These are phyloP conservation scores for Lutjanus erythropterus DNA, from an alignment of 2,113 vertebrate species.

Conservation along the genomic window DNA sequence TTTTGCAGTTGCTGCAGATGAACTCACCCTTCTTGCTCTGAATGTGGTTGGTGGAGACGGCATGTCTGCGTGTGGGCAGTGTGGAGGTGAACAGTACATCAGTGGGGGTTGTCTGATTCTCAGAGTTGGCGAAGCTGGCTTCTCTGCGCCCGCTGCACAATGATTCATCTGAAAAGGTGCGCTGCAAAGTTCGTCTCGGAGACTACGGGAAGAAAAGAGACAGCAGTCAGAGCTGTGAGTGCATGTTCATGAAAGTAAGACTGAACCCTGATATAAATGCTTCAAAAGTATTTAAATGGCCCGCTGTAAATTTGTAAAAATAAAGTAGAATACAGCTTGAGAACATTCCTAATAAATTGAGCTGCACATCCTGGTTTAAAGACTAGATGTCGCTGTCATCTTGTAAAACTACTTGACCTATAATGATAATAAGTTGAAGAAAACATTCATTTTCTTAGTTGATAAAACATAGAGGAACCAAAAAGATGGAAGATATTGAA, in stretches of 20 bases:
- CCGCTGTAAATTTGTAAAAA: no score
- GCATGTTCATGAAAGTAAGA: not conserved
- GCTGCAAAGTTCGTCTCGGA: conserved; percentile 89
- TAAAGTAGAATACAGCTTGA: no score
- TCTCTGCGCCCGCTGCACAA: conserved; percentile 92
- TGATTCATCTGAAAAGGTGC: conserved; percentile 93
- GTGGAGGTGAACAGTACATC: conserved; percentile 92
- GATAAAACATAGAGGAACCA: no score
- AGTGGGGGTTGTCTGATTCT: conserved; percentile 80
- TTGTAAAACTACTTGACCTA: no score
- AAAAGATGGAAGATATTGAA: no score
- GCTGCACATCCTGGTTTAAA: no score
- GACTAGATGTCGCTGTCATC: no score
- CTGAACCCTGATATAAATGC: not conserved
- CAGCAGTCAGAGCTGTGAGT: conserved; percentile 25
- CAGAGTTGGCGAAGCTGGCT: conserved; percentile 83
- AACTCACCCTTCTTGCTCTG: conserved; percentile 88
- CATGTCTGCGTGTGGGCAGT: conserved; percentile 87
- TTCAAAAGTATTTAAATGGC: rapidly evolving
- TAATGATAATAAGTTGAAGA: no score
- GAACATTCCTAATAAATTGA: no score
- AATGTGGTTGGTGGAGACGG: conserved; percentile 70
- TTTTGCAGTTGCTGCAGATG: not conserved
- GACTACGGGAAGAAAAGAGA: conserved; percentile 74
- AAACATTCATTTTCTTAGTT: no score